Evolutionary conservation across 2,888 invertebrate genomes (phyloP).

Genomic region (Lamellibrachia satsuma): DNA sequence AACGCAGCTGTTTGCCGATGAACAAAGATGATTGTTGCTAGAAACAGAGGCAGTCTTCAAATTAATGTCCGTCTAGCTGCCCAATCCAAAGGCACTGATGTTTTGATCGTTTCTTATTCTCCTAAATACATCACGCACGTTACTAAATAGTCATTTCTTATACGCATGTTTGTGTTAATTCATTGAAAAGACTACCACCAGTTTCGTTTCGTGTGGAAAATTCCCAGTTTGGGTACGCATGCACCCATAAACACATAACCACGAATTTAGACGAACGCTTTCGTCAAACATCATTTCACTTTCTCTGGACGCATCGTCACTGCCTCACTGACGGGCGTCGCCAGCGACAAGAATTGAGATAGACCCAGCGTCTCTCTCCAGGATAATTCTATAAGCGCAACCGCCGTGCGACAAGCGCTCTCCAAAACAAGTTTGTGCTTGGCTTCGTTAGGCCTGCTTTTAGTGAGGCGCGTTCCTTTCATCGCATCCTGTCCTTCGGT

Average conservation of each 20-base stretch:
- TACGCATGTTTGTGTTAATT: background rate
- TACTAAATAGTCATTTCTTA: background rate
- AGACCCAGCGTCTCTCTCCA: background rate
- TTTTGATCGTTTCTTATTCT: background rate
- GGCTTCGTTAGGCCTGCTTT: slow-evolving; percentile 9
- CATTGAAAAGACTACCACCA: background rate
- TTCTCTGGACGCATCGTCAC: background rate
- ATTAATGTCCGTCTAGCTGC: too few species aligned
- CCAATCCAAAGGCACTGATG: background rate
- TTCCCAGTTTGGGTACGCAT: background rate
- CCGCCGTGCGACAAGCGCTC: background rate
- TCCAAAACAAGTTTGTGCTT: background rate
- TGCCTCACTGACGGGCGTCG: background rate
- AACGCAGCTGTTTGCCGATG: too few species aligned
- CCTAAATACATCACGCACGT: background rate
- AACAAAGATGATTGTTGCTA: too few species aligned
- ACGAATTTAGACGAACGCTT: background rate
- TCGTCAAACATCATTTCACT: background rate
- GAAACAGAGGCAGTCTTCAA: too few species aligned
- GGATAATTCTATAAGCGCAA: background rate
- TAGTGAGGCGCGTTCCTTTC: background rate
- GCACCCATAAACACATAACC: background rate
- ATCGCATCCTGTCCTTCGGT: background rate
- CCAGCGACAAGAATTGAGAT: background rate
- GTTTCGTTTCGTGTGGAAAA: background rate